Evolutionary conservation across 2,888 invertebrate genomes (phyloP).

Genomic region (Eretmocerus hayati): DNA sequence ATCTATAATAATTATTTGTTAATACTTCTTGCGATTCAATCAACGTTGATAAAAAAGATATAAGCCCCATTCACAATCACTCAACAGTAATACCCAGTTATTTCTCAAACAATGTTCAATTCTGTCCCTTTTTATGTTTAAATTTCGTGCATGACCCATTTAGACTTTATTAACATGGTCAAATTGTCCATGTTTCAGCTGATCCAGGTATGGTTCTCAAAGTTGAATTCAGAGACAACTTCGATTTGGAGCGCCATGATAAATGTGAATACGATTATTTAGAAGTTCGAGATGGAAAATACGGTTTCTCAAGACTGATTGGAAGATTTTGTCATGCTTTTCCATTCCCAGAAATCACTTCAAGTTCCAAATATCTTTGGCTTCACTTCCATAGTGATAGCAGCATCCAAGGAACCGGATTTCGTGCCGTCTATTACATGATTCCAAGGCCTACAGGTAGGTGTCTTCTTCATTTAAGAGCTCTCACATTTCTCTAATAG

Average conservation of each 20-base stretch:
- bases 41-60: too few species aligned
- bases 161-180: too few species aligned
- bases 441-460: conserved; percentile 46
- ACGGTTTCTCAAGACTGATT: conserved; percentile 63
- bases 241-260: conserved; percentile 61
- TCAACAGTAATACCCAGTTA: too few species aligned
- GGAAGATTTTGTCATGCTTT: conserved; percentile 66
- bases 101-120: too few species aligned
- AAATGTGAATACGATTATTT: conserved; percentile 74
- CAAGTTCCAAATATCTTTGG: conserved; percentile 70
- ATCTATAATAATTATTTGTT: too few species aligned
- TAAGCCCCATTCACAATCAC: too few species aligned
- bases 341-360: conserved; percentile 67
- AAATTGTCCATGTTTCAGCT: conserved; percentile 51
- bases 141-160: too few species aligned
- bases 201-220: conserved; percentile 60
- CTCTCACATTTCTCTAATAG: background rate
- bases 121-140: too few species aligned
- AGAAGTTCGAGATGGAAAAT: conserved; percentile 75
- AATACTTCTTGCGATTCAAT: too few species aligned
- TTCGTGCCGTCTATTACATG: conserved; percentile 68
- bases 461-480: background rate
- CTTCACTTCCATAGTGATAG: conserved; percentile 71
- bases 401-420: conserved; percentile 71
- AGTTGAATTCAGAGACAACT: conserved; percentile 74